Evolutionary conservation across 1,140 invertebrate species (phyloP), one percentile per base, ranked within the genome.

Genomic region (Pseudomyrmex cubaensis): DNA sequence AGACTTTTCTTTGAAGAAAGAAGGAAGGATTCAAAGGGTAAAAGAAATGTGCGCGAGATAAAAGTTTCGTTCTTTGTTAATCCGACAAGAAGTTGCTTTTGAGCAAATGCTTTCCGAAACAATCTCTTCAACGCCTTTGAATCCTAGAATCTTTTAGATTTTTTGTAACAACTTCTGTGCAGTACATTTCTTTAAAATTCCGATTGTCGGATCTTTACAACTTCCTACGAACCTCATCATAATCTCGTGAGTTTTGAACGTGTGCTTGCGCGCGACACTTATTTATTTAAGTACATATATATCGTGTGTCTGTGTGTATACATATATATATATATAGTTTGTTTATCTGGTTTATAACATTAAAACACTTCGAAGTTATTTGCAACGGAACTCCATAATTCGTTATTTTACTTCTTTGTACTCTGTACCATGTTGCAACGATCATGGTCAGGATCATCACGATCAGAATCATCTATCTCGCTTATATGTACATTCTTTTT

Each of bases 291-390:
- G 35, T 35, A 35, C 57, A 59, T 59, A 20, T 20, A 59, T 59
- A 17, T 59, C 7, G 9, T 57, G n/a, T 57, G 7, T 17, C 13
- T n/a, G n/a, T 57, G n/a, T 57, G n/a, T n/a, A 57, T 57, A 57
- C n/a, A 57, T 57, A 57, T 57, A 20, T 59, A 59, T 59, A 13
- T 52, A 52, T 50, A 50, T 52, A 52, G 13, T 12, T 52, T 52
- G 50, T 52, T 35, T 35, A 35, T 35, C 35, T 35, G 35, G 35
- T 35, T 35, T 35, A 1, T 35, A 35, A 35, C 35, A 35, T 35
- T 78, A 35, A 78, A 25, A 78, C 44, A 70, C 22, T 78, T 78
- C 54, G 44, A 10, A 78, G 20, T 70, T 78, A 69, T 35, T 78
- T 44, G 54, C 15, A 70, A 57, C 20, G 20, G 20, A 78, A 78